These are phyloP conservation scores for Conops quadrifasciatus DNA, from an alignment of 2,888 invertebrate species.

Conservation along the genomic window DNA sequence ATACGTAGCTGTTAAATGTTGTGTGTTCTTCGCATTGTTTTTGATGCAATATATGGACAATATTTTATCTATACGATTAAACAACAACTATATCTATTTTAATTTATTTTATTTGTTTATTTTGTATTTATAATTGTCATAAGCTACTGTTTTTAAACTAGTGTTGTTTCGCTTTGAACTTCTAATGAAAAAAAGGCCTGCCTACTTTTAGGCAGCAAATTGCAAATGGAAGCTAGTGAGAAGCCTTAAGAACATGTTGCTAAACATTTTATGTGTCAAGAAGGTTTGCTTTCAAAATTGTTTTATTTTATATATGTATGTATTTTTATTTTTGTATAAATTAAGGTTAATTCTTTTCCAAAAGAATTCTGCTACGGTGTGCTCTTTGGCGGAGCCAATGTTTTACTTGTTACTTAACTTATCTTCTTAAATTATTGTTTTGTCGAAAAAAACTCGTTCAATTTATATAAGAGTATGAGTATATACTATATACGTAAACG, in stretches of 20 bases:
- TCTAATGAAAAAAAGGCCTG: background rate
- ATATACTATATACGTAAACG: constrained; percentile 3
- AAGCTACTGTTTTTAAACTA: constrained; percentile 2
- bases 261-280: background rate
- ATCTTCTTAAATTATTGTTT: too few relatives aligned
- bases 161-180: constrained; percentile 11
- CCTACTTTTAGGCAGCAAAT: constrained; percentile 28
- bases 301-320: background rate
- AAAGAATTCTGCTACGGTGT: background rate
- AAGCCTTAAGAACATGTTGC: background rate
- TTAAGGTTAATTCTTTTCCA: background rate
- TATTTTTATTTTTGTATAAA: constrained; percentile 8
- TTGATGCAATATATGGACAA: too few relatives aligned
- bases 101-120: constrained; percentile 14
- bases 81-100: constrained; percentile 22
- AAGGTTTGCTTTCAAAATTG: background rate
- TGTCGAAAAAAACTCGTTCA: too few relatives aligned
- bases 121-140: constrained; percentile 5
- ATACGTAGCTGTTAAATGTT: too few relatives aligned
- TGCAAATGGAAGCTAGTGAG: background rate
- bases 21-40: background rate
- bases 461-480: background rate
- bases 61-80: constrained; percentile 25
- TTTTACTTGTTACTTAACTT: background rate
- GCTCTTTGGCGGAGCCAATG: background rate